Evolutionary conservation across 1,140 invertebrate genomes (phyloP).

Genomic region (Branchinecta lindahli): DNA sequence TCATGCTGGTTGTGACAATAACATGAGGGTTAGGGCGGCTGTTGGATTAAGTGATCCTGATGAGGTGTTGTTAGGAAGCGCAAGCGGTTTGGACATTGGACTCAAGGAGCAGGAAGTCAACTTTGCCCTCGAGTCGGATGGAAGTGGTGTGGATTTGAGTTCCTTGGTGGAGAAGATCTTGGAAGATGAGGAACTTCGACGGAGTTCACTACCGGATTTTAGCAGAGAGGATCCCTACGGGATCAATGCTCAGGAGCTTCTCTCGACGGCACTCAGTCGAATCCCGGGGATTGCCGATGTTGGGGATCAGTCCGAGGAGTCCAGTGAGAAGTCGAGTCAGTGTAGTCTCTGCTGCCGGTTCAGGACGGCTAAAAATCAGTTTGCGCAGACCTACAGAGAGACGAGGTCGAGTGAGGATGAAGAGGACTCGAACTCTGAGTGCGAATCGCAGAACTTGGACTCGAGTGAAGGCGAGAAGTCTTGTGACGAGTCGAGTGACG

Average conservation of each 20-base stretch:
- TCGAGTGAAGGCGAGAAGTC: too few relatives aligned
- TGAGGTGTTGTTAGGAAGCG: neutral
- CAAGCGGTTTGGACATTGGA: neutral
- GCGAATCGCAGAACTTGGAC: too few relatives aligned
- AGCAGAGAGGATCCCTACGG: neutral
- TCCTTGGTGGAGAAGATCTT: neutral
- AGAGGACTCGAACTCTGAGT: too few relatives aligned
- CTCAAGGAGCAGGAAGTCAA: neutral
- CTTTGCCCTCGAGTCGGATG: slow-evolving; percentile 2
- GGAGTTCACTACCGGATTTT: neutral
- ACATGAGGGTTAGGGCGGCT: neutral
- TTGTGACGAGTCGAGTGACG: neutral
- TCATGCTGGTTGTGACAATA: neutral
- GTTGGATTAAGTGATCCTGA: neutral
- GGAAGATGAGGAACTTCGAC: neutral
- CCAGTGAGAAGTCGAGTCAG: neutral
- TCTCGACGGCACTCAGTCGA: neutral
- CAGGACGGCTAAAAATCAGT: neutral
- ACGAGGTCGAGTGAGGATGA: neutral
- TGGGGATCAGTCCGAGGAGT: neutral
- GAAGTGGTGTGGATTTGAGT: neutral
- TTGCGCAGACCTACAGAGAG: neutral
- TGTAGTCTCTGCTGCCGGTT: neutral
- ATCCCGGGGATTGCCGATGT: neutral
- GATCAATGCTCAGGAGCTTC: neutral